Evolutionary conservation across 92 coral and sea anemone species (phyloP).

Genomic region (Epizoanthus rinbou): DNA sequence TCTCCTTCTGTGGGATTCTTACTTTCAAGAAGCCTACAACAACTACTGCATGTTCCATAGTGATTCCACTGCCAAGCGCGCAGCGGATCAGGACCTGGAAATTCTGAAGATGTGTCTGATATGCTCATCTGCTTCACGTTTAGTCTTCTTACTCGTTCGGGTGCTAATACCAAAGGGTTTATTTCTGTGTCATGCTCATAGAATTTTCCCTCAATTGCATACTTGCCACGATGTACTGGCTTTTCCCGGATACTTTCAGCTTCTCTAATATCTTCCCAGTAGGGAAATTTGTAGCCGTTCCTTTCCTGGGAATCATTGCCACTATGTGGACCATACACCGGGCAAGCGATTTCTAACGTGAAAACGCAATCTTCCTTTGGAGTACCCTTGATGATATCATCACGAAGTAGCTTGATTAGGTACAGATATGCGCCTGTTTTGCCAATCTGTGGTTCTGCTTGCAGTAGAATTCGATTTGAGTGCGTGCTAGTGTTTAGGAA

Average conservation of each 20-base stretch:
- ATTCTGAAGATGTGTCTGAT: not conserved
- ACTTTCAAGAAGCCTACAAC: conserved; percentile 45
- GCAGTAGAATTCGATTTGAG: conserved; percentile 53
- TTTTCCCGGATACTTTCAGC: conserved; percentile 38
- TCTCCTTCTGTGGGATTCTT: conserved; percentile 19
- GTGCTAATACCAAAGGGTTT: conserved; percentile 12
- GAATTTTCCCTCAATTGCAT: conserved; percentile 43
- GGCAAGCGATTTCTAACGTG: not conserved
- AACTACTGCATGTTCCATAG: conserved; percentile 31
- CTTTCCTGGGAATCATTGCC: not conserved
- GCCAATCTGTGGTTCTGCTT: conserved; percentile 66
- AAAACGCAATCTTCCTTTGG: conserved; percentile 13
- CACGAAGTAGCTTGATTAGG: conserved; percentile 53
- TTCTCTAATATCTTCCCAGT: conserved; percentile 46
- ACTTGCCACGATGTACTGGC: conserved; percentile 41
- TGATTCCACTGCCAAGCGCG: conserved; percentile 62
- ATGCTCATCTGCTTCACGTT: not conserved
- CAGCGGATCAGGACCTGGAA: not conserved
- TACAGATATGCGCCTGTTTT: conserved; percentile 60
- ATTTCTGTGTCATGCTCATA: conserved; percentile 46
- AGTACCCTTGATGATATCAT: conserved; percentile 11
- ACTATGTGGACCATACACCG: not conserved
- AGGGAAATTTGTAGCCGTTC: conserved; percentile 19
- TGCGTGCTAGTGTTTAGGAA: conserved; percentile 27
- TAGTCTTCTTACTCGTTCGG: not conserved